Evolutionary conservation across 2,113 vertebrate species (phyloP).

Genomic region (Atherinomorus stipes): DNA sequence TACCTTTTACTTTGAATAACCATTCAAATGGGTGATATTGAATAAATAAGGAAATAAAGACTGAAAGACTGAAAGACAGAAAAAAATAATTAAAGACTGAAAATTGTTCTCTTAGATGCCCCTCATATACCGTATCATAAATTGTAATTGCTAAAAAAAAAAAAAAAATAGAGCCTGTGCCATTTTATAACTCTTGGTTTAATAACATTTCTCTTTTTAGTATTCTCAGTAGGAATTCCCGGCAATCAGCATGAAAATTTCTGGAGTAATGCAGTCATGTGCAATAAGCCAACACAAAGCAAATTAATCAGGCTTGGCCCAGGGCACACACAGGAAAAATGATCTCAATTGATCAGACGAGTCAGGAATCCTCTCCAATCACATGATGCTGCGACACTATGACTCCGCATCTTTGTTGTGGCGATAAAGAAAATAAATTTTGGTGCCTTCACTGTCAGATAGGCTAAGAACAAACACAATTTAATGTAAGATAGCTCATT

Average conservation of each 20-base stretch:
- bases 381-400: slow-evolving; percentile 50
- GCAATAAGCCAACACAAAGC: slow-evolving; percentile 73
- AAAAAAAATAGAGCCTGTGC: no score
- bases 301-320: slow-evolving; percentile 78
- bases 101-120: no score
- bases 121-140: no score
- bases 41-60: no score
- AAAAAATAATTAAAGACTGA: no score
- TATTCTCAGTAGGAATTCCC: slow-evolving; percentile 44
- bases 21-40: no score
- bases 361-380: slow-evolving; percentile 71
- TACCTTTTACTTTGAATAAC: no score
- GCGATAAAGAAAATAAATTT: slow-evolving; percentile 56
- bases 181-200: slow-evolving; percentile 2
- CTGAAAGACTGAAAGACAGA: no score
- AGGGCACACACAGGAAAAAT: slow-evolving; percentile 69
- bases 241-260: slow-evolving; percentile 63
- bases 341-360: slow-evolving; percentile 75
- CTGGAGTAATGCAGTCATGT: slow-evolving; percentile 40
- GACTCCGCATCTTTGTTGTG: slow-evolving; percentile 59
- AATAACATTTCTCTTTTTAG: slow-evolving; percentile 16
- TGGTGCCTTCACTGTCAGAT: slow-evolving; percentile 32
- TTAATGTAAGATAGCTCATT: neutral
- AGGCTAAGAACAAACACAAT: slow-evolving; percentile 8
- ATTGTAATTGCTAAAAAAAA: neutral